Conservation (phyloP, 2,888 invertebrate genomes). For the Frankliniella fusca region DNA sequence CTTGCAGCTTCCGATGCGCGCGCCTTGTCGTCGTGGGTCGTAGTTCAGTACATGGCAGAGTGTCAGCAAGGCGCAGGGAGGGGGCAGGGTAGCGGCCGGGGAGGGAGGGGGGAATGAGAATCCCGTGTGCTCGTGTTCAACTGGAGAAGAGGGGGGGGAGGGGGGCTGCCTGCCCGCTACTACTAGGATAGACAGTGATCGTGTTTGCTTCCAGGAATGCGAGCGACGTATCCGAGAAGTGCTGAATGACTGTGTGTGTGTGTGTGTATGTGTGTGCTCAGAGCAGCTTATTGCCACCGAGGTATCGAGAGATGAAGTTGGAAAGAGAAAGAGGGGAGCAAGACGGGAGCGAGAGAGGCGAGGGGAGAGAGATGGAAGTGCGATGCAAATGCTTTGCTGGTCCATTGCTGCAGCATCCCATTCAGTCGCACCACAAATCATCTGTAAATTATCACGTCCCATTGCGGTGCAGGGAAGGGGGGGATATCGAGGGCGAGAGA, state of each 20-base stretch:
- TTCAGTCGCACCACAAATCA: slow-evolving; percentile 26
- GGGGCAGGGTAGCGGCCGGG: no score
- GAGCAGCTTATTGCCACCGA: not conserved
- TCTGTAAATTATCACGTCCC: slow-evolving; percentile 26
- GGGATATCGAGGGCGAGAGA: not conserved
- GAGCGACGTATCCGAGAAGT: slow-evolving; percentile 16
- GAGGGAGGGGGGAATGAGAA: no score
- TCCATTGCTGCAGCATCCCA: slow-evolving; percentile 1
- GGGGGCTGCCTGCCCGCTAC: no score
- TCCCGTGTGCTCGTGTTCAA: no score
- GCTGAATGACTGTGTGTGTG: slow-evolving; percentile 14
- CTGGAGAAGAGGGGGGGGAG: no score
- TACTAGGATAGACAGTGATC: no score
- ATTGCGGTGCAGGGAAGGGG: not conserved
- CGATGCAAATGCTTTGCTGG: not conserved
- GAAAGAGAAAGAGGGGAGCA: slow-evolving; percentile 28
- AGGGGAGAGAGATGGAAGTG: not conserved
- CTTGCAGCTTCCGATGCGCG: not conserved
- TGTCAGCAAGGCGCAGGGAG: no score
- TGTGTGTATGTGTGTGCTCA: not conserved
- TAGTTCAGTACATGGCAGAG: no score
- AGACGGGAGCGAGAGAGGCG: slow-evolving; percentile 9
- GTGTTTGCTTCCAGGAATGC: not conserved
- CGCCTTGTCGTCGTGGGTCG: not conserved
- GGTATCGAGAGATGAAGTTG: slow-evolving; percentile 29